A percentile compares a stretch with the other conserved stretches of the same genome.
Conservation (phyloP, 2,113 vertebrate species). For the Poeciliopsis prolifica region DNA sequence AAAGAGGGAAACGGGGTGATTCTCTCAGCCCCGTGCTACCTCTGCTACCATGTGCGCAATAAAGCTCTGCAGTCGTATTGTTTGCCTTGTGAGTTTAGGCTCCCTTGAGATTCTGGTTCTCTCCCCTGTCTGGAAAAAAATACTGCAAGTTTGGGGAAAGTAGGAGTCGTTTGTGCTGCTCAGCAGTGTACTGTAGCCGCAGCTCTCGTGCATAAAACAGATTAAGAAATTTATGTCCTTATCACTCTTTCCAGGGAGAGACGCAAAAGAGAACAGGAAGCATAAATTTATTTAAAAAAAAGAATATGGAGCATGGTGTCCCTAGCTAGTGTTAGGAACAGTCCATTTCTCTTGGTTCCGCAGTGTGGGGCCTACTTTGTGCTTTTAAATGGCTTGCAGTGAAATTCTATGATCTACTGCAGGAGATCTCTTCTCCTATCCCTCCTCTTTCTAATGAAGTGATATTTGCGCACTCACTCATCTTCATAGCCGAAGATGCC, state of each 20-base stretch:
- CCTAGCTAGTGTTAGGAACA: constrained; percentile 39
- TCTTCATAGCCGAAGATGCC: constrained; percentile 6
- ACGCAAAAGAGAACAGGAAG: constrained; percentile 5
- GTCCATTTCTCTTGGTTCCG: constrained; percentile 38
- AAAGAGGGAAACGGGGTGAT: constrained; percentile 27
- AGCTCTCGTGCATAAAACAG: constrained; percentile 44
- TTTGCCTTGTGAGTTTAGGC: constrained; percentile 61
- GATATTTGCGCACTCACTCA: constrained; percentile 32
- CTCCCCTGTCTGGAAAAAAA: constrained; percentile 26
- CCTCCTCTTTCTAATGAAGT: constrained; percentile 32
- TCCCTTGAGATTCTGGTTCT: constrained; percentile 59
- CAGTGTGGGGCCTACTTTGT: constrained; percentile 55
- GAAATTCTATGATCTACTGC: constrained; percentile 20
- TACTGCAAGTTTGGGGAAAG: constrained; percentile 60
- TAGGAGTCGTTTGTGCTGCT: constrained; percentile 59
- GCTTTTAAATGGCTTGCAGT: constrained; percentile 26
- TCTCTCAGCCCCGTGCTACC: constrained; percentile 47
- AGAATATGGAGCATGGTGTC: constrained; percentile 62
- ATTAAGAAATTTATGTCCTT: constrained; percentile 60
- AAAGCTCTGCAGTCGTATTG: constrained; percentile 59
- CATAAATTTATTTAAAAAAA: constrained; percentile 41
- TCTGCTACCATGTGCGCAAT: constrained; percentile 45
- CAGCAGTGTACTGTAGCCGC: constrained; percentile 54
- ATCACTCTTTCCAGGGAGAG: constrained; percentile 36
- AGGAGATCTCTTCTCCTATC: constrained; percentile 6